Conservation (phyloP, 2,113 vertebrate genomes). For the Amphilophus citrinellus region DNA sequence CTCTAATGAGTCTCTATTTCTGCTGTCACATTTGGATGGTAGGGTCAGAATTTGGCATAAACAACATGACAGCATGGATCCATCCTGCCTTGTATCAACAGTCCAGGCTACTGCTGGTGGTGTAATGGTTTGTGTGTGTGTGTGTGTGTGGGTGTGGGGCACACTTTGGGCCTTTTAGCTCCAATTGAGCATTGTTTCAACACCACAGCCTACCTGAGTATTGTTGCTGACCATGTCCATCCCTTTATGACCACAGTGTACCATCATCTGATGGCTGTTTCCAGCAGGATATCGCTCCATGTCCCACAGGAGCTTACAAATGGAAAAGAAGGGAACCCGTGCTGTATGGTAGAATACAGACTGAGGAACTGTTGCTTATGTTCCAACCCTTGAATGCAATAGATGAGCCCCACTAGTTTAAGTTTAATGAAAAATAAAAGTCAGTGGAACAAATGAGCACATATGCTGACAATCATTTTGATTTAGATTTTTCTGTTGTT, state of each 20-base stretch:
- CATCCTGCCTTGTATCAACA: neutral
- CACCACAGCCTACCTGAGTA: neutral
- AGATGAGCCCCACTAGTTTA: no score
- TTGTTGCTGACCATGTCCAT: neutral
- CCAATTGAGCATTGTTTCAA: neutral
- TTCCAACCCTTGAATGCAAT: no score
- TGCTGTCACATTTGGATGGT: neutral
- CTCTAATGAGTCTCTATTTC: neutral
- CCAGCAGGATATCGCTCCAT: neutral
- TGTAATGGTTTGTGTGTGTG: no score
- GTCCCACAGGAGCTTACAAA: neutral
- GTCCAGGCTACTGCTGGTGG: neutral
- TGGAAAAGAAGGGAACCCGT: neutral
- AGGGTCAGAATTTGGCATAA: neutral
- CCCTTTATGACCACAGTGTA: neutral
- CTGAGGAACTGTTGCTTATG: no score
- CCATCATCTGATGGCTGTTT: neutral
- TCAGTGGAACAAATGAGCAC: no score
- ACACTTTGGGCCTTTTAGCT: neutral
- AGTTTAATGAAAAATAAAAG: no score
- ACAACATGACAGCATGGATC: neutral
- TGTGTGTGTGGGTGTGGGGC: neutral
- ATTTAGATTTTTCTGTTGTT: neutral
- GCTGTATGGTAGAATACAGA: neutral
- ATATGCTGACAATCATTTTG: neutral